phyloP scores from a whole-genome alignment of 1,140 invertebrate genomes.

The Asbolus verrucosus region DNA sequence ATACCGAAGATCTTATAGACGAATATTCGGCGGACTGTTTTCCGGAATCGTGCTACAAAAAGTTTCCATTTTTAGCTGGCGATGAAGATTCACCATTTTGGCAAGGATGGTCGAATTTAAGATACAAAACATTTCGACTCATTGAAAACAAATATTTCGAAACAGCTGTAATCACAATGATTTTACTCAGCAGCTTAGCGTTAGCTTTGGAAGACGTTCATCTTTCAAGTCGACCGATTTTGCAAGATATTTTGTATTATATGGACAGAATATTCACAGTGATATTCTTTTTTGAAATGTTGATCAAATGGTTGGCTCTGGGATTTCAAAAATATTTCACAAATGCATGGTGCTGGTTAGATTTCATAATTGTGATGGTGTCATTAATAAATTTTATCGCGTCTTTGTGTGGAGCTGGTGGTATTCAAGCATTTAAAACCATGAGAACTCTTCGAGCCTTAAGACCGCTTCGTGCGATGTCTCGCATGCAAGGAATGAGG shows the following conservation, averaged over 20 bases:
- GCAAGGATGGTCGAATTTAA: constrained; percentile 92
- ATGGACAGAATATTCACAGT: constrained; percentile 99
- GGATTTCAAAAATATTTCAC: constrained; percentile 98
- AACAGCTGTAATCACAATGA: constrained; percentile 98
- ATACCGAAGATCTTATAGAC: constrained; percentile 75
- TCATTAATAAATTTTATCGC: constrained; percentile 98
- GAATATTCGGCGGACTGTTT: constrained; percentile 94
- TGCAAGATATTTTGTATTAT: constrained; percentile 94
- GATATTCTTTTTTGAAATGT: constrained; percentile 98
- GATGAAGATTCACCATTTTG: constrained; percentile 93
- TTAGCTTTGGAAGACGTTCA: constrained; percentile 98
- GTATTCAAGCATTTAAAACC: constrained; percentile 98
- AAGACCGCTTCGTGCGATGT: constrained; percentile 94
- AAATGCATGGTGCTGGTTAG: constrained; percentile 99
- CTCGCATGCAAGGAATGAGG: constrained; percentile 98
- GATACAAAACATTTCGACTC: constrained; percentile 93
- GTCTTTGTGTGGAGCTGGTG: constrained; percentile 90
- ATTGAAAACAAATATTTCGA: constrained; percentile 99
- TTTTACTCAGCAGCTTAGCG: constrained; percentile 95
- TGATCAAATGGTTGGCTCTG: constrained; percentile 97
- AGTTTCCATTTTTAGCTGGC: constrained; percentile 87
- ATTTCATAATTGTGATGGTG: constrained; percentile 99
- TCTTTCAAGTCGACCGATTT: constrained; percentile 86
- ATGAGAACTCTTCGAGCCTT: constrained; percentile 96
- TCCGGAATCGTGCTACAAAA: constrained; percentile 88